These are phyloP conservation scores for Psilopogon haemacephalus DNA, from an alignment of 2,113 vertebrate genomes.

Conservation along the genomic window DNA sequence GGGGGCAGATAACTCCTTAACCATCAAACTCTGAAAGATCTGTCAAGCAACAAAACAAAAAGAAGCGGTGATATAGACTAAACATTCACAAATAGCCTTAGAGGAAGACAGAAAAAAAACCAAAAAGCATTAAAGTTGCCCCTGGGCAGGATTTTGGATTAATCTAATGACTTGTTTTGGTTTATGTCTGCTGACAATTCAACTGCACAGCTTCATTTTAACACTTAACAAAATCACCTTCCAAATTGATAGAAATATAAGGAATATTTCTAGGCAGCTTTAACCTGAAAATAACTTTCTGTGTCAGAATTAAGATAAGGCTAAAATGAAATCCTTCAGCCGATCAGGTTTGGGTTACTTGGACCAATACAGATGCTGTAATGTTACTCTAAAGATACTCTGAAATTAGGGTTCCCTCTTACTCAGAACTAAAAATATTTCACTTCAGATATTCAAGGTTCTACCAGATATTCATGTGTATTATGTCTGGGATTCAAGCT, in stretches of 20 bases:
- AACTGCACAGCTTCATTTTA: constrained; percentile 12
- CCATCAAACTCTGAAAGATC: constrained; percentile 11
- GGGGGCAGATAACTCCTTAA: too few species aligned
- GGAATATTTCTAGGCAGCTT: constrained; percentile 17
- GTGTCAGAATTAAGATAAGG: constrained; percentile 42
- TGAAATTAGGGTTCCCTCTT: background rate
- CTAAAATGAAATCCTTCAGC: constrained; percentile 28
- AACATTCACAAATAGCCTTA: constrained; percentile 29
- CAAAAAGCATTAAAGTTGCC: constrained; percentile 42
- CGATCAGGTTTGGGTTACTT: background rate
- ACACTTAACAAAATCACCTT: constrained; percentile 30
- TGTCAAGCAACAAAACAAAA: constrained; percentile 22
- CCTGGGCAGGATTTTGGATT: background rate
- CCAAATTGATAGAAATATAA: background rate
- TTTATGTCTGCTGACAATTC: constrained; percentile 10
- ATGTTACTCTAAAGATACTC: background rate
- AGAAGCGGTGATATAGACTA: background rate
- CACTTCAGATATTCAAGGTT: background rate
- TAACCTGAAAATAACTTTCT: constrained; percentile 3
- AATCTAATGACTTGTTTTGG: constrained; percentile 14
- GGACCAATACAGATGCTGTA: background rate
- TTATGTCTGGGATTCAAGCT: background rate
- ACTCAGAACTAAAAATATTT: background rate
- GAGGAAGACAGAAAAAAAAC: background rate
- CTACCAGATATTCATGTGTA: background rate